Base-by-base conservation (phyloP, 2,113 vertebrate species). In the Regulus satrapa region DNA sequence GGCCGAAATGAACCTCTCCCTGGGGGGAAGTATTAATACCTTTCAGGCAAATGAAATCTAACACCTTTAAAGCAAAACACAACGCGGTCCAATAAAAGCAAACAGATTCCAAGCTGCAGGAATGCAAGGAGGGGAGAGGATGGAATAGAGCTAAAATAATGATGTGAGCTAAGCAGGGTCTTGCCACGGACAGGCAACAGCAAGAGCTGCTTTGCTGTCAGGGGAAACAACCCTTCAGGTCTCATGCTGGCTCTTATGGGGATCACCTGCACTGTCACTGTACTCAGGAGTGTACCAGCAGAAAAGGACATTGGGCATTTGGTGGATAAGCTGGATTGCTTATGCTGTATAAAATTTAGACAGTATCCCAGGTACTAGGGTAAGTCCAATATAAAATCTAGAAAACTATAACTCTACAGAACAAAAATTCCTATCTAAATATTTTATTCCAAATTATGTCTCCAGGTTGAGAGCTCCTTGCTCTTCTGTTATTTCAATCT, bases 1-100 rank as follows among this genome's bases (percentile, higher is more conserved):
- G 99, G 99, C 88, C 99, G 98, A 97, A 99, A 99, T 4, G 99
- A 99, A 91, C 99, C 99, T 92, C 99, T 99, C 74, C 98, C 98
- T 98, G 80, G 31, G 16, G 55, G 8, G 19, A 91, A 94, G 75
- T 63, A 88, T 80, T 55, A 84, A 94, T 9, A 88, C 5, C 23
- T 74, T 46, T 94, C 86, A 94, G 59, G 46, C 18, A 88, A 74
- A 75, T 21, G 48, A 78, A 69, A 85, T 45, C 25, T 18, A 56
- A 84, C 43, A 71, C 38, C 46, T 83, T 88, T 64, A 71, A 71
- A 90, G 46, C 87, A 88, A 26, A 85, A 40, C 67, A 88, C 29
- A 91, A 49, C 41, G 74, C 19, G 83, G 6, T 38, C 90, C 68
- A 92, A 17, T 8, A 12, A 56, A 80, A 80, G 61, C 16, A 81